phyloP scores from a whole-genome alignment of 2,113 vertebrate genomes.

The Platysteira castanea region DNA sequence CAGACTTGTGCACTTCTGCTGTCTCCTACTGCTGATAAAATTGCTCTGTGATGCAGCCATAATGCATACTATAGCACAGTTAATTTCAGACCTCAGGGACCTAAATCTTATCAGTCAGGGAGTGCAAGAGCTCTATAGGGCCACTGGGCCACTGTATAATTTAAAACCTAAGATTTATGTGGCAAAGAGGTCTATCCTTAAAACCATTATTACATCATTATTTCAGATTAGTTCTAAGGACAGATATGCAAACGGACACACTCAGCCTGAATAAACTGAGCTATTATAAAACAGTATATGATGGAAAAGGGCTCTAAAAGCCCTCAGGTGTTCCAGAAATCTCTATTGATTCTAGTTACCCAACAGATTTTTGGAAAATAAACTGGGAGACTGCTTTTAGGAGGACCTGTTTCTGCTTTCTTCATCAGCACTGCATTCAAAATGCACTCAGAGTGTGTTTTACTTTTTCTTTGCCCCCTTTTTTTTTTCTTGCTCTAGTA shows the following conservation, averaged over 20 bases:
- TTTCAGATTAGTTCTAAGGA: background rate
- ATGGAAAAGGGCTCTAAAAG: background rate
- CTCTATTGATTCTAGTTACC: background rate
- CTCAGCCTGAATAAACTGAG: background rate
- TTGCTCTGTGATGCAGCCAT: background rate
- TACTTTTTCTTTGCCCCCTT: background rate
- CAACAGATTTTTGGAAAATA: background rate
- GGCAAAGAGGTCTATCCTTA: background rate
- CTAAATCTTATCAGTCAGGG: conserved; percentile 25
- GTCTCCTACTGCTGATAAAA: conserved; percentile 29
- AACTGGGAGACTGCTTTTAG: background rate
- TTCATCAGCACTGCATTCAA: background rate
- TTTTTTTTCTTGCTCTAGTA: background rate
- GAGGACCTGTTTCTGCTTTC: background rate
- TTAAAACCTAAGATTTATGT: conserved; percentile 35
- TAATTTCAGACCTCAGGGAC: background rate
- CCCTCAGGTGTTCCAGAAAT: background rate
- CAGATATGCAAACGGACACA: background rate
- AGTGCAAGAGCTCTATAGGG: conserved; percentile 24
- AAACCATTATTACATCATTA: conserved; percentile 17
- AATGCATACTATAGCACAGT: background rate
- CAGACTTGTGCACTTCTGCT: conserved; percentile 5
- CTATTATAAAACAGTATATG: background rate
- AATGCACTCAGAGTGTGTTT: background rate
- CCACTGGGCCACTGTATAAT: conserved; percentile 38